These are phyloP conservation scores for Azemiops feae DNA, from an alignment of 2,113 vertebrate species.

Conservation along the genomic window DNA sequence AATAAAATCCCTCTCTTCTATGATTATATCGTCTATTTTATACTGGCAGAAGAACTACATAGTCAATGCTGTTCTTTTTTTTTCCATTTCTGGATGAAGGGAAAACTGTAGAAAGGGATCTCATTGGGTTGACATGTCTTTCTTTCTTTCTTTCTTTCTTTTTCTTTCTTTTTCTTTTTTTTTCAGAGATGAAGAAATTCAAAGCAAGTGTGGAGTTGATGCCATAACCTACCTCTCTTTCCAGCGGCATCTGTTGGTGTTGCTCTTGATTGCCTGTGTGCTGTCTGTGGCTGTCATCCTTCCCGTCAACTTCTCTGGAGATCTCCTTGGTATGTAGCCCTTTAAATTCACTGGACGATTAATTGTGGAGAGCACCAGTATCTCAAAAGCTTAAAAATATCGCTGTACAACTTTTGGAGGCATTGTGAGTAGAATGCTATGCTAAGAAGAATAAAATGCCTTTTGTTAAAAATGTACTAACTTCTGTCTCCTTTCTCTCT, in stretches of 20 bases:
- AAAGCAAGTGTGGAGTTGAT: conserved; percentile 91
- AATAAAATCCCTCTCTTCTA: background rate
- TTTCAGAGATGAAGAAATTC: conserved; percentile 88
- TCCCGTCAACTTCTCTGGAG: conserved; percentile 91
- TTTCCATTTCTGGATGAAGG: background rate
- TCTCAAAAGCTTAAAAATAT: background rate
- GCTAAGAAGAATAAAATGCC: background rate
- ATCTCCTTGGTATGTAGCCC: conserved; percentile 81
- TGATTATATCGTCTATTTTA: background rate
- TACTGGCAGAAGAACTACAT: background rate
- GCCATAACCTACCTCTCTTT: conserved; percentile 94
- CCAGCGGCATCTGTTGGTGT: conserved; percentile 91
- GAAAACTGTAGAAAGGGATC: background rate
- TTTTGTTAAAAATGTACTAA: background rate
- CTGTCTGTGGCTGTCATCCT: conserved; percentile 90
- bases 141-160: conserved; percentile 14
- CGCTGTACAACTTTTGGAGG: background rate
- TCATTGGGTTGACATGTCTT: background rate
- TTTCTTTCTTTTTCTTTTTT: background rate
- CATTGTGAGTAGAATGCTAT: background rate
- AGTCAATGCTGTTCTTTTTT: background rate
- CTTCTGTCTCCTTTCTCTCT: conserved; percentile 54
- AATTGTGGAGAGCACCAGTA: background rate
- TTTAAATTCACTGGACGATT: background rate
- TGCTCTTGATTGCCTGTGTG: conserved; percentile 84